Evolutionary conservation across 2,113 vertebrate species (phyloP), one percentile per base, ranked within the genome.

Genomic region (Mus spicilegus): DNA sequence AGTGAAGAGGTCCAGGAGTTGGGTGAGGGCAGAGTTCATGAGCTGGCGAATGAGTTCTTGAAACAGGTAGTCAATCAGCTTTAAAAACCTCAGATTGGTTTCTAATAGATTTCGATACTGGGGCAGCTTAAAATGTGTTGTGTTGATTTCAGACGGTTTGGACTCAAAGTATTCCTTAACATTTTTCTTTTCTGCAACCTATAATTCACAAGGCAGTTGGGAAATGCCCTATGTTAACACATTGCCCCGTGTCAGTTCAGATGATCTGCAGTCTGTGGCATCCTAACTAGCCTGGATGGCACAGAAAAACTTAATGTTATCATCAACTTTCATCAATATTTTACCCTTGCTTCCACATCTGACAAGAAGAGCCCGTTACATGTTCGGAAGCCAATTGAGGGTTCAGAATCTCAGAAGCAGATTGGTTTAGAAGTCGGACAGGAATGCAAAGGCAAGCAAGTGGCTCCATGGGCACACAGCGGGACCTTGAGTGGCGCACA

Each of bases 51-150:
- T 95, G 72, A 98, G 81, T 88, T 98, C 98, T 91, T 98, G 98
- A 90, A 99, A 98, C 13, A 99, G 87, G 87, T 80, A 96, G 95
- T 99, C 98, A 30, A 98, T 80, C 82, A 99, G 92, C n/a, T 36
- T 91, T 28, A 98, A 92, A 95, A 99, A 98, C 7, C 92, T 97
- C 56, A 88, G 39, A n/a, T 97, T 93, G 0, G 33, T 92, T 24
- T 96, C 89, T 78, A 98, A 91, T 20, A 98, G 69, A 46, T 30
- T 94, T 39, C 97, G 92, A 87, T 95, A 98, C 30, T 89, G 56
- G 20, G 97, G 95, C 76, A 98, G 65, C 89, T 98, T 97, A 33
- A 95, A 95, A 91, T 98, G 96, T 42, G 86, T 70, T 90, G 77
- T 96, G 7, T 96, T 81, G 3, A 39, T 22, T 42, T 96, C 73